phyloP scores from a whole-genome alignment of 2,888 invertebrate genomes.

The Melanostoma scalare region DNA sequence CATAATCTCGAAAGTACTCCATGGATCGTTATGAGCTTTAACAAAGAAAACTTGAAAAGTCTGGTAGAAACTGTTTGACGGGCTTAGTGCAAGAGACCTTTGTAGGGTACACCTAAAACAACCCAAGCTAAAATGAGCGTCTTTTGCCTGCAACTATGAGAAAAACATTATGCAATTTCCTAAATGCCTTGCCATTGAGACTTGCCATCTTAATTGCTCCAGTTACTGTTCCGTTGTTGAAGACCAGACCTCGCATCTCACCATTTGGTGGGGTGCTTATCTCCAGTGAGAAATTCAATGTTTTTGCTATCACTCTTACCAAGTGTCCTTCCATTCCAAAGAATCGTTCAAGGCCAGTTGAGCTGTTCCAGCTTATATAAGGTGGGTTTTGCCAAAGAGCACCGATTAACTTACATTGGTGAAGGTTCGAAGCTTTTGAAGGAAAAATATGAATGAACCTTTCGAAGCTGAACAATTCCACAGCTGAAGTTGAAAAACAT shows the following conservation, averaged over 20 bases:
- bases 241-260: slow-evolving; percentile 70
- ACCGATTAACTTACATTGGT: slow-evolving; percentile 36
- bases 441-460: slow-evolving; percentile 38
- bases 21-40: slow-evolving; percentile 54
- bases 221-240: slow-evolving; percentile 1
- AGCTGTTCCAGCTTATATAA: slow-evolving; percentile 36
- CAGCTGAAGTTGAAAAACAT: slow-evolving; percentile 34
- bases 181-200: slow-evolving; percentile 45
- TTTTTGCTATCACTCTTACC: slow-evolving; percentile 70
- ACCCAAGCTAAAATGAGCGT: slow-evolving; percentile 75
- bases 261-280: slow-evolving; percentile 67
- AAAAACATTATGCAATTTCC: neutral
- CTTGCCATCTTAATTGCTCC: slow-evolving; percentile 74
- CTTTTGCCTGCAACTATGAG: slow-evolving; percentile 68
- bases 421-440: slow-evolving; percentile 35
- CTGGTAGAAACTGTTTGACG: slow-evolving; percentile 76
- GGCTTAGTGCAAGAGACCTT: slow-evolving; percentile 64
- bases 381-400: slow-evolving; percentile 70
- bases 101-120: slow-evolving; percentile 74
- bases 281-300: slow-evolving; percentile 74
- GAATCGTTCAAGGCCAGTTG: slow-evolving; percentile 22
- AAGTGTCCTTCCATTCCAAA: slow-evolving; percentile 76
- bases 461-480: neutral
- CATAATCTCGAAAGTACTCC: slow-evolving; percentile 73
- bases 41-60: slow-evolving; percentile 73